Evolutionary conservation across 2,113 vertebrate genomes (phyloP).

Genomic region (Pomatorhinus ruficollis): DNA sequence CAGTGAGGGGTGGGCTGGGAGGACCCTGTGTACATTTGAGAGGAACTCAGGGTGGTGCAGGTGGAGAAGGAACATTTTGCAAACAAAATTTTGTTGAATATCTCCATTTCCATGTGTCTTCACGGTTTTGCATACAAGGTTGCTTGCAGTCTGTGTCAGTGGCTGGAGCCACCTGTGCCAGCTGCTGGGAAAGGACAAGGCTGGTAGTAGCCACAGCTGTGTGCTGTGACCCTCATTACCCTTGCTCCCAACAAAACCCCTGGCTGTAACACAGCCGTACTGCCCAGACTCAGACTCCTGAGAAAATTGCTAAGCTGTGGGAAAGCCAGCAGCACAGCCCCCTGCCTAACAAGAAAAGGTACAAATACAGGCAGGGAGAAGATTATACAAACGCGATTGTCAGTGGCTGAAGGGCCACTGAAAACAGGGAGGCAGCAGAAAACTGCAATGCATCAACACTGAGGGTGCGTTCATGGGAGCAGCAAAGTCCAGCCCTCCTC

Average conservation of each 20-base stretch:
- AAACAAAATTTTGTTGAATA: neutral
- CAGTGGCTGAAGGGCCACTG: neutral
- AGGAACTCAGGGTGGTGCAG: neutral
- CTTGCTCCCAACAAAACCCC: neutral
- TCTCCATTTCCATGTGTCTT: accelerated
- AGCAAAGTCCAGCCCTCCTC: neutral
- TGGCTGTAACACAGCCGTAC: accelerated
- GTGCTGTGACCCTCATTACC: neutral
- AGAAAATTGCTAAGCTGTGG: neutral
- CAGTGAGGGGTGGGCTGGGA: neutral
- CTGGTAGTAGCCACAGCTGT: neutral
- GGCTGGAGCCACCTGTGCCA: neutral
- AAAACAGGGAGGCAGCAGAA: neutral
- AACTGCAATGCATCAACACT: neutral
- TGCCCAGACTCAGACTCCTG: accelerated
- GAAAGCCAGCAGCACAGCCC: neutral
- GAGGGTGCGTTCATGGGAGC: accelerated
- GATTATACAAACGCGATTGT: neutral
- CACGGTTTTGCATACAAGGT: accelerated
- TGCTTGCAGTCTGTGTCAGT: neutral
- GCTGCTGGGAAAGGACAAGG: neutral
- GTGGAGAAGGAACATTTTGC: neutral
- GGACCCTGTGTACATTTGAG: neutral
- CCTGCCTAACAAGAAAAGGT: neutral
- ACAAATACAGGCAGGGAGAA: neutral